A percentile compares a stretch with the other conserved stretches of the same genome.
Evolutionary conservation across 1,140 invertebrate genomes (phyloP).

Genomic region (Ceratitis capitata): DNA sequence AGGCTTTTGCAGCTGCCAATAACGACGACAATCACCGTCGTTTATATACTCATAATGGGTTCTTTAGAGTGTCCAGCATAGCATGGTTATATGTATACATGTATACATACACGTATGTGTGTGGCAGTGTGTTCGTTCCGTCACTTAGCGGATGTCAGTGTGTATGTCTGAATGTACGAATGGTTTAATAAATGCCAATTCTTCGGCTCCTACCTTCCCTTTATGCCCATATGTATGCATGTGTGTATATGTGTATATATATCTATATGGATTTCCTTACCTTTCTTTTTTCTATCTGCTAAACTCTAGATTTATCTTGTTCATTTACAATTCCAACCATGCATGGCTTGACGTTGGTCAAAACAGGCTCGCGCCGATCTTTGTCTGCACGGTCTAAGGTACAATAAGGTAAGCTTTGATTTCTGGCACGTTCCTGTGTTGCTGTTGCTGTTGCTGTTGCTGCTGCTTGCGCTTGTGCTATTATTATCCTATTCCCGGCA

Average conservation of each 20-base stretch:
- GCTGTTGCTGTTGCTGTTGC: too few species aligned
- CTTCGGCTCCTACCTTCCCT: neutral
- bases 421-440: constrained; percentile 5
- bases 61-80: neutral
- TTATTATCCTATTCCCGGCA: constrained; percentile 9
- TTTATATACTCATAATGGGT: constrained; percentile 5
- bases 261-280: too few species aligned
- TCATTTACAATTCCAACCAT: constrained; percentile 27
- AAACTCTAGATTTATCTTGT: constrained; percentile 34
- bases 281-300: neutral
- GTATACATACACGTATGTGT: too few species aligned
- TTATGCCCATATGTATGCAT: too few species aligned
- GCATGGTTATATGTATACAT: too few species aligned
- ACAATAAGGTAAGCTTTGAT: neutral
- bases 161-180: neutral
- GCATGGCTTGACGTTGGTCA: neutral
- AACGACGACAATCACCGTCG: neutral
- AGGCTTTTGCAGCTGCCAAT: constrained; percentile 1
- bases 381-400: neutral
- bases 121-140: neutral
- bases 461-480: neutral
- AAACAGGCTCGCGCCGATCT: neutral
- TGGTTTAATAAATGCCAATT: neutral
- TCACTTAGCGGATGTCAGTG: neutral
- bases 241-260: too few species aligned